These are phyloP conservation scores for Callyntrura sp. DNA, from an alignment of 2,888 invertebrate genomes.

Conservation along the genomic window DNA sequence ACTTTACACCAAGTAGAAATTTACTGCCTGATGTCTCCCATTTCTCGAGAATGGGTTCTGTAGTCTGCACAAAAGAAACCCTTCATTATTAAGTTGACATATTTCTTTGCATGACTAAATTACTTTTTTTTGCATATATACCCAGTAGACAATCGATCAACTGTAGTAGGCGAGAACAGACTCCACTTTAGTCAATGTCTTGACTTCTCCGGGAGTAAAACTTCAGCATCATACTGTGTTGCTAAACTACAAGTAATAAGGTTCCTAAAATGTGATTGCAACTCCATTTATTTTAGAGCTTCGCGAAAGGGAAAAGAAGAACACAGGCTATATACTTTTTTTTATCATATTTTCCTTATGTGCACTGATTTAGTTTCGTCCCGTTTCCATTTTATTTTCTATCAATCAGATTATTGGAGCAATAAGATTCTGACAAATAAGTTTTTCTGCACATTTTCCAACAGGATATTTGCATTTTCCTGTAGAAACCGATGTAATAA, in stretches of 20 bases:
- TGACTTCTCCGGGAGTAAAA: not conserved
- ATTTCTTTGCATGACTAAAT: not conserved
- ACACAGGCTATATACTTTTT: not conserved
- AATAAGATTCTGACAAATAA: constrained; percentile 48
- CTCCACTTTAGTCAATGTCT: not conserved
- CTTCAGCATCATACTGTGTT: not conserved
- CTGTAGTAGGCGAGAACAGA: constrained; percentile 4
- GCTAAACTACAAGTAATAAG: constrained; percentile 33
- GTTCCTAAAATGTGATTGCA: constrained; percentile 22
- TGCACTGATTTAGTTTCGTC: not conserved
- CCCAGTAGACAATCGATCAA: too few relatives aligned
- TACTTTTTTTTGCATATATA: not conserved
- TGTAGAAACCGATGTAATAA: constrained; percentile 40
- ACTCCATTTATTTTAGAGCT: not conserved
- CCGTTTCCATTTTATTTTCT: constrained; percentile 22
- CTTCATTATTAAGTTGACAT: constrained; percentile 9
- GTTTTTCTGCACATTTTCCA: constrained; percentile 22
- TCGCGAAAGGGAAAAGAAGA: not conserved
- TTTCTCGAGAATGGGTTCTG: too few relatives aligned
- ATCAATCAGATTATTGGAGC: constrained; percentile 41
- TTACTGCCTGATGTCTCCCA: not conserved
- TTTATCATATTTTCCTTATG: not conserved
- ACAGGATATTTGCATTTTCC: constrained; percentile 55
- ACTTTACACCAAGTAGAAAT: not conserved
- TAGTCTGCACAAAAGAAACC: not conserved